A percentile compares a stretch with the other conserved stretches of the same genome.
phyloP scores from a whole-genome alignment of 92 coral and sea anemone species.

The Actinostola sp. region DNA sequence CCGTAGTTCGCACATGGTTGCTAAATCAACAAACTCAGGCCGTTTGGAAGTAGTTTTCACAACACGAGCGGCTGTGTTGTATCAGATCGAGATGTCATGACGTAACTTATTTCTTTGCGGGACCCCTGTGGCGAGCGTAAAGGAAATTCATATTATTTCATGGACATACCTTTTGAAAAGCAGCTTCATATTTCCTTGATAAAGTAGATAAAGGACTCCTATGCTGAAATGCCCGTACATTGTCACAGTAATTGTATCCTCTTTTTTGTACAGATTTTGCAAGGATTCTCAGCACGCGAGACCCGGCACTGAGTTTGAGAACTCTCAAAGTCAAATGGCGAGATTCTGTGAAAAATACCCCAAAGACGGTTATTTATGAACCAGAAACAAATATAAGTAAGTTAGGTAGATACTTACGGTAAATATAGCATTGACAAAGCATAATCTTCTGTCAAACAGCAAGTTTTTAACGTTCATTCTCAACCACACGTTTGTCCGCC shows the following conservation, averaged over 20 bases:
- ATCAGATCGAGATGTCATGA: too few species aligned
- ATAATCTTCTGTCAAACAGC: conserved; percentile 38
- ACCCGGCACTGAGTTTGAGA: conserved; percentile 22
- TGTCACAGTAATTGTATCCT: background rate
- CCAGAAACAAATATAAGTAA: background rate
- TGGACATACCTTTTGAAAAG: conserved; percentile 8
- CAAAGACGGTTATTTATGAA: conserved; percentile 1
- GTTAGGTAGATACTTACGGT: conserved; percentile 56
- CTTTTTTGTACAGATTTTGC: background rate
- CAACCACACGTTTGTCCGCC: conserved; percentile 37
- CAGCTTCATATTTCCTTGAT: background rate
- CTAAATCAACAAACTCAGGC: too few species aligned
- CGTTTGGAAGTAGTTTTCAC: too few species aligned
- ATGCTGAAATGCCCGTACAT: conserved; percentile 13
- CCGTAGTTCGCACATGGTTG: too few species aligned
- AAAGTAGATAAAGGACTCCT: background rate
- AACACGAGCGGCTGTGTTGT: too few species aligned
- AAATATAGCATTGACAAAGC: conserved; percentile 51
- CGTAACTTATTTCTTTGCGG: too few species aligned
- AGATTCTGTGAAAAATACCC: conserved; percentile 29
- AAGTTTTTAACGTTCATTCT: conserved; percentile 54
- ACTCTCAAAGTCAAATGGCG: conserved; percentile 14
- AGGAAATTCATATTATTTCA: too few species aligned
- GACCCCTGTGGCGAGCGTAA: too few species aligned
- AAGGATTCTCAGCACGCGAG: conserved; percentile 7